These are phyloP conservation scores for Drosophila hamatofila DNA, from an alignment of 2,888 invertebrate species.

Conservation along the genomic window DNA sequence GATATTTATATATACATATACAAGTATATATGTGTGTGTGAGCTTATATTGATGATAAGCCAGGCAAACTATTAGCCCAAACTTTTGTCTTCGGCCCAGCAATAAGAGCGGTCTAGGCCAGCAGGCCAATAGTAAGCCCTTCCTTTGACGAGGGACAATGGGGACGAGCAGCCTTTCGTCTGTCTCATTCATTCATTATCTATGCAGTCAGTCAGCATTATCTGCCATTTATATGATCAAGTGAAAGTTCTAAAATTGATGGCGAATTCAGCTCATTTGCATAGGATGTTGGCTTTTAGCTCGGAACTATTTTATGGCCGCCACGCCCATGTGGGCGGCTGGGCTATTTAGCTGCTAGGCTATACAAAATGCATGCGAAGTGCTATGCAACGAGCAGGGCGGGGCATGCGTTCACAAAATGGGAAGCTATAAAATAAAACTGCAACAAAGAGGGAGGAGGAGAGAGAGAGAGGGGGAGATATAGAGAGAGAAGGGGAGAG, in stretches of 20 bases:
- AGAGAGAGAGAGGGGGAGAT: not conserved
- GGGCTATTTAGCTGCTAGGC: not conserved
- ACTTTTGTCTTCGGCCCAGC: not conserved
- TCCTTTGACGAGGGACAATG: slow-evolving; percentile 7
- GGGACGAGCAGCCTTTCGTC: not conserved
- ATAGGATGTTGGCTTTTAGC: slow-evolving; percentile 9
- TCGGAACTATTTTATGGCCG: slow-evolving; percentile 10
- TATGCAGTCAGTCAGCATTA: slow-evolving; percentile 2
- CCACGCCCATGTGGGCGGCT: slow-evolving; percentile 6
- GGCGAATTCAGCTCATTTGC: slow-evolving; percentile 8
- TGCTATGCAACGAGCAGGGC: slow-evolving; percentile 1
- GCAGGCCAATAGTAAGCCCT: not conserved
- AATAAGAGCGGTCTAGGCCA: not conserved
- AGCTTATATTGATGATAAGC: slow-evolving; percentile 1
- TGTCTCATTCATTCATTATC: slow-evolving; percentile 1
- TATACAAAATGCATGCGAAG: slow-evolving; percentile 11
- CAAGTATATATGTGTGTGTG: not conserved
- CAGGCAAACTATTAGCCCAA: not conserved
- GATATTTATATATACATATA: not conserved
- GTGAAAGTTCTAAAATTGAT: slow-evolving; percentile 7
- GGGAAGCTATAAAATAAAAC: slow-evolving; percentile 33
- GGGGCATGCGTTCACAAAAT: not conserved
- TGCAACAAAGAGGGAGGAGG: not conserved
- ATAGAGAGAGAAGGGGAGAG: not conserved
- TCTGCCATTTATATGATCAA: slow-evolving; percentile 7